Percentiles rank a stretch among this genome's conserved stretches.
Evolutionary conservation across 92 coral and sea anemone genomes (phyloP).

Genomic region (Epizoanthus illoricatus): DNA sequence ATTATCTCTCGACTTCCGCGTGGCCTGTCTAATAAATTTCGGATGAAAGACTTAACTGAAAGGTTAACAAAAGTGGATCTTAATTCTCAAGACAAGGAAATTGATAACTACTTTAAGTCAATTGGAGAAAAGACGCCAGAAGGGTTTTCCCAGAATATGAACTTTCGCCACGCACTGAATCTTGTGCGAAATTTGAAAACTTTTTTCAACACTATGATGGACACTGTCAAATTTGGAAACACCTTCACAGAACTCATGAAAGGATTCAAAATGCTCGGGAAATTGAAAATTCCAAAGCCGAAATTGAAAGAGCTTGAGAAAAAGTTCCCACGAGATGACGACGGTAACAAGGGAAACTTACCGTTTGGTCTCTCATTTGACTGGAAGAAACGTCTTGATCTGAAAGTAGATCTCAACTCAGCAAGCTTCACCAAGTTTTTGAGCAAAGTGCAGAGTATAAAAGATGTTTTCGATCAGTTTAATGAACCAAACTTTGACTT

Average conservation of each 20-base stretch:
- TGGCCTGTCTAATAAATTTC: conserved; percentile 67
- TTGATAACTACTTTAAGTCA: conserved; percentile 73
- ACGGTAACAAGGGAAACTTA: conserved; percentile 22
- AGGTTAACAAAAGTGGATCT: conserved; percentile 69
- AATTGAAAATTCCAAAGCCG: conserved; percentile 61
- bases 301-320: conserved; percentile 3
- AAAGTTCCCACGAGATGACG: conserved; percentile 34
- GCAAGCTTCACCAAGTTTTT: conserved; percentile 59
- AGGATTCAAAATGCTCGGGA: conserved; percentile 63
- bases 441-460: conserved; percentile 54
- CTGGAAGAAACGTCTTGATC: conserved; percentile 74
- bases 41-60: conserved; percentile 67
- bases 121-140: conserved; percentile 65
- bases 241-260: conserved; percentile 74
- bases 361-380: conserved; percentile 70
- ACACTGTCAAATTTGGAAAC: conserved; percentile 65
- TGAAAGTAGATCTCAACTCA: conserved; percentile 64
- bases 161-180: conserved; percentile 78
- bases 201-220: conserved; percentile 57
- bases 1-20: conserved; percentile 81
- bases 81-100: conserved; percentile 68
- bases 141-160: conserved; percentile 71
- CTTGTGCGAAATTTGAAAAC: conserved; percentile 74
- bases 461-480: conserved; percentile 63
- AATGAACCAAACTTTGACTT: conserved; percentile 66